phyloP scores from a whole-genome alignment of 2,888 invertebrate genomes.

The Onchidella celtica region DNA sequence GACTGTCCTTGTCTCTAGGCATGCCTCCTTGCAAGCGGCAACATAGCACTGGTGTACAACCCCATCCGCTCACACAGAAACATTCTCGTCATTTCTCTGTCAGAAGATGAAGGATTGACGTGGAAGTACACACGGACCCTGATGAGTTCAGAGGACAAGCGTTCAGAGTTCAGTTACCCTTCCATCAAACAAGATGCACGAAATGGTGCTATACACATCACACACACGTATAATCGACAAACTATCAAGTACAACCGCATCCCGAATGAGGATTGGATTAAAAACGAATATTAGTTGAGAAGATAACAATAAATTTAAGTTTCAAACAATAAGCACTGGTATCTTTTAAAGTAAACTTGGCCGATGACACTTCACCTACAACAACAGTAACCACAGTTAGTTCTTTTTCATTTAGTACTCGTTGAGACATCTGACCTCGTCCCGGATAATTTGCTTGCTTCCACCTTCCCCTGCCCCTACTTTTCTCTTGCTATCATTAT shows the following conservation, averaged over 20 bases:
- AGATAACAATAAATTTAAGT: too few species aligned
- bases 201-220: conserved; percentile 51
- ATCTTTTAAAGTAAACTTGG: too few species aligned
- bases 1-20: too few species aligned
- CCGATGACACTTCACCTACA: too few species aligned
- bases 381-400: too few species aligned
- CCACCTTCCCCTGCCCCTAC: too few species aligned
- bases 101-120: conserved; percentile 39
- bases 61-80: conserved; percentile 47
- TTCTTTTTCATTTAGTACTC: too few species aligned
- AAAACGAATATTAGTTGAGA: neutral
- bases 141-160: conserved; percentile 11
- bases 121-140: conserved; percentile 51
- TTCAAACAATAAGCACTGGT: too few species aligned
- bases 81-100: conserved; percentile 28
- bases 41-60: conserved; percentile 51
- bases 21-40: conserved; percentile 46
- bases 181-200: conserved; percentile 48
- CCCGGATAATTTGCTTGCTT: too few species aligned
- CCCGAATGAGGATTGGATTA: conserved; percentile 55
- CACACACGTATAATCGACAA: conserved; percentile 55
- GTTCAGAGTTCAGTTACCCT: conserved; percentile 54
- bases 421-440: too few species aligned
- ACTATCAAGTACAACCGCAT: conserved; percentile 55
- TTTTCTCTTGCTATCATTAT: too few species aligned